Conservation (phyloP, 1,140 invertebrate species). For the Thaumatotibia leucotreta region DNA sequence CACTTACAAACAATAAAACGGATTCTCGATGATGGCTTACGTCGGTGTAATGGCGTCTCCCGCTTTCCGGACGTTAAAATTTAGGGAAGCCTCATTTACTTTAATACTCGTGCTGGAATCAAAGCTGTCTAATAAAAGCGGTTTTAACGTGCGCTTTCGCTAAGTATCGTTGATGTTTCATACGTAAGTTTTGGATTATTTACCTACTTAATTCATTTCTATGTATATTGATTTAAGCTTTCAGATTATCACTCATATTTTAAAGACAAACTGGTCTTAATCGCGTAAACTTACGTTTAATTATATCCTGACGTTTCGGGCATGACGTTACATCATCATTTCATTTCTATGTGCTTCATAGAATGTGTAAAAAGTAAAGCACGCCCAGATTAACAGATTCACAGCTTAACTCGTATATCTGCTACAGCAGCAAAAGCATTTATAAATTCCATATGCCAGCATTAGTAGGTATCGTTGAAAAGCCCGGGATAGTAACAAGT, state of each 20-base stretch:
- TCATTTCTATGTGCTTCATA: too few relatives aligned
- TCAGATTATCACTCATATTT: too few relatives aligned
- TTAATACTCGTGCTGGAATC: slow-evolving; percentile 44
- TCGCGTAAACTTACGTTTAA: too few relatives aligned
- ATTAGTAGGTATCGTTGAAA: neutral
- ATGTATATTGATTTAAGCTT: too few relatives aligned
- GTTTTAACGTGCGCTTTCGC: neutral
- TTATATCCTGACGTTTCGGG: too few relatives aligned
- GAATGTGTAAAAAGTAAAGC: too few relatives aligned
- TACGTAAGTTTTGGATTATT: neutral
- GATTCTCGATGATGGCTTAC: slow-evolving; percentile 60
- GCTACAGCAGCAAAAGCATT: neutral
- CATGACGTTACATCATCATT: too few relatives aligned
- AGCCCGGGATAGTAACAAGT: neutral
- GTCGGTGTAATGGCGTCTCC: slow-evolving; percentile 48
- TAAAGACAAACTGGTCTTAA: too few relatives aligned
- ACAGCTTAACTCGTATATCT: too few relatives aligned
- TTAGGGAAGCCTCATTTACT: slow-evolving; percentile 49
- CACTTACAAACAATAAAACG: slow-evolving; percentile 62
- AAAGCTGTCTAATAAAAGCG: slow-evolving; percentile 15
- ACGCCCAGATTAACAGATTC: too few relatives aligned
- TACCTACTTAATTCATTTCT: too few relatives aligned
- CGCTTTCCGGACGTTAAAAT: slow-evolving; percentile 64
- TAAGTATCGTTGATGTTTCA: neutral
- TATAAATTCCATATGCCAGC: neutral